Percentiles rank a stretch among this genome's conserved stretches.
These are phyloP conservation scores for Petrolisthes cinctipes DNA, from an alignment of 2,888 invertebrate genomes.

Conservation along the genomic window DNA sequence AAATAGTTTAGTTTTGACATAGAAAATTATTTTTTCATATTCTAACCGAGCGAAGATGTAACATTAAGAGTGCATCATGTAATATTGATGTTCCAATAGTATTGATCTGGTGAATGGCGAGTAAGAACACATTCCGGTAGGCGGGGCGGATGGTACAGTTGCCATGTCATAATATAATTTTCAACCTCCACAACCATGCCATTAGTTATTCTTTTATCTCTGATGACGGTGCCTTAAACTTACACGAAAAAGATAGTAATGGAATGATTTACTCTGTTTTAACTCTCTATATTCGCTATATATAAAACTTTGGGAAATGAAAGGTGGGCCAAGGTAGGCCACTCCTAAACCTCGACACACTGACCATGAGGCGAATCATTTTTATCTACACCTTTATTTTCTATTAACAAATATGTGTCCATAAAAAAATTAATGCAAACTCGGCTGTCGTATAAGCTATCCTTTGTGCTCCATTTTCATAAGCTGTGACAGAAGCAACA, in stretches of 20 bases:
- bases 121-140: slow-evolving; percentile 41
- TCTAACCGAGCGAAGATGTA: not conserved
- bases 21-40: not conserved
- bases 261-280: too few relatives aligned
- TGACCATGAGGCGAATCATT: slow-evolving; percentile 4
- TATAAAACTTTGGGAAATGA: not conserved
- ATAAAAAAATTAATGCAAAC: not conserved
- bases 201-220: too few relatives aligned
- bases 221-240: too few relatives aligned
- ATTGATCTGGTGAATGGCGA: slow-evolving; percentile 54
- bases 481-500: not conserved
- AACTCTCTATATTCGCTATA: too few relatives aligned
- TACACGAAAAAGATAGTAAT: too few relatives aligned
- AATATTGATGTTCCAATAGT: slow-evolving; percentile 34
- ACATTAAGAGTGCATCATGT: not conserved
- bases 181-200: not conserved
- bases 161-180: slow-evolving; percentile 32
- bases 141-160: slow-evolving; percentile 26
- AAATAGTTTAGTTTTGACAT: not conserved
- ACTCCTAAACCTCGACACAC: not conserved
- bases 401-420: not conserved
- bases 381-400: not conserved
- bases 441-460: not conserved
- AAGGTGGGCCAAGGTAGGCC: slow-evolving; percentile 39
- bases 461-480: not conserved